phyloP scores from a whole-genome alignment of 2,113 vertebrate genomes.

The Nansenia antarctica region DNA sequence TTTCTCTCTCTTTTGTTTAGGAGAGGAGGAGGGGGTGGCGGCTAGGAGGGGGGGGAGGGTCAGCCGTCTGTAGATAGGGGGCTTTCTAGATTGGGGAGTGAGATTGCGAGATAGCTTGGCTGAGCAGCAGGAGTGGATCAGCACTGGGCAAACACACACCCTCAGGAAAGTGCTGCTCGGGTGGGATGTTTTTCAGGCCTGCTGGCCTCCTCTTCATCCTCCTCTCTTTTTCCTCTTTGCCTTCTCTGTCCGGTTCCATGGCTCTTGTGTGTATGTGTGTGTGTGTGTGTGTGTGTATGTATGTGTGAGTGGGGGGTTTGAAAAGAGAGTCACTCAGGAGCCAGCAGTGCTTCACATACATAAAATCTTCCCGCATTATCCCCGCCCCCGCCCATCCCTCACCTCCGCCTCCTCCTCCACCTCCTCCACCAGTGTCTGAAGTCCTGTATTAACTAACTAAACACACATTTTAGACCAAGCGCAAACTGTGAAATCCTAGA shows the following conservation, averaged over 20 bases:
- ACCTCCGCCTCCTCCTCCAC: background rate
- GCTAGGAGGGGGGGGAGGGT: conserved; percentile 34
- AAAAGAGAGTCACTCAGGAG: conserved; percentile 5
- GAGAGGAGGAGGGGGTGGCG: conserved; percentile 43
- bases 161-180: background rate
- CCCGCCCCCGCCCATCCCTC: conserved; percentile 5
- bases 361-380: conserved; percentile 20
- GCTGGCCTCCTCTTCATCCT: conserved; percentile 23
- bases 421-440: conserved; percentile 15
- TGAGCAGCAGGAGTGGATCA: conserved; percentile 8
- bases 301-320: conserved; percentile 12
- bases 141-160: background rate
- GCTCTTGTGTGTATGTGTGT: conserved; percentile 26
- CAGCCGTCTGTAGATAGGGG: conserved; percentile 31
- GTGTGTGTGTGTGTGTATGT: too few relatives aligned
- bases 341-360: conserved; percentile 23
- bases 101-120: conserved; percentile 34
- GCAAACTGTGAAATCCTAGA: conserved; percentile 37
- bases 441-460: conserved; percentile 28
- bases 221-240: conserved; percentile 13
- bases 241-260: background rate
- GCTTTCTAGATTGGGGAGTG: conserved; percentile 40
- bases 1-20: conserved; percentile 60
- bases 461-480: conserved; percentile 31
- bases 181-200: background rate